Evolutionary conservation across 2,113 vertebrate species (phyloP).

Genomic region (Phoxinus phoxinus): DNA sequence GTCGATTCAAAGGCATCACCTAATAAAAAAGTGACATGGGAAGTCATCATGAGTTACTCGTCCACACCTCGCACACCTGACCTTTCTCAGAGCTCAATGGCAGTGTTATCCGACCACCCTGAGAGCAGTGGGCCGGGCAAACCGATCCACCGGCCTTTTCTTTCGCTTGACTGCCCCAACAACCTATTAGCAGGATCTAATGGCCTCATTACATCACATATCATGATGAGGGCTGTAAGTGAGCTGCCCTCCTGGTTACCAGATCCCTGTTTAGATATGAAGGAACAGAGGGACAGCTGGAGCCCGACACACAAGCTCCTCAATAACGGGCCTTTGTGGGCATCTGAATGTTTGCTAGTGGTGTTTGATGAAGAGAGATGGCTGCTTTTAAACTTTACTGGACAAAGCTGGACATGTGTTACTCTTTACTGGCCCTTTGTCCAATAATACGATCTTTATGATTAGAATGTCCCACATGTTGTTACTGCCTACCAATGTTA

Average conservation of each 20-base stretch:
- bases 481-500: too few relatives aligned
- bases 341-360: conserved; percentile 2
- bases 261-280: conserved; percentile 57
- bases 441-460: background rate
- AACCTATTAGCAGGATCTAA: conserved; percentile 90
- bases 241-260: conserved; percentile 66
- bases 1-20: background rate
- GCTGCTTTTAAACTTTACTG: background rate
- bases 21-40: background rate
- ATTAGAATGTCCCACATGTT: background rate
- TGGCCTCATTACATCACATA: conserved; percentile 90
- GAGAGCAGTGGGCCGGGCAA: conserved; percentile 53
- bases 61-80: conserved; percentile 12
- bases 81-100: conserved; percentile 15
- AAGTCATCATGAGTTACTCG: background rate
- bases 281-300: conserved; percentile 62
- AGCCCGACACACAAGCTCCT: conserved; percentile 5
- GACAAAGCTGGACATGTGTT: conserved; percentile 10
- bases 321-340: background rate
- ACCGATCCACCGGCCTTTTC: conserved; percentile 73
- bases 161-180: conserved; percentile 80
- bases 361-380: background rate
- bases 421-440: background rate
- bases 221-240: conserved; percentile 67
- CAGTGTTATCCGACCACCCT: conserved; percentile 12